Percentiles rank a stretch among this genome's conserved stretches.
phyloP scores from a whole-genome alignment of 2,888 invertebrate species.

The Rhogogaster chlorosoma region DNA sequence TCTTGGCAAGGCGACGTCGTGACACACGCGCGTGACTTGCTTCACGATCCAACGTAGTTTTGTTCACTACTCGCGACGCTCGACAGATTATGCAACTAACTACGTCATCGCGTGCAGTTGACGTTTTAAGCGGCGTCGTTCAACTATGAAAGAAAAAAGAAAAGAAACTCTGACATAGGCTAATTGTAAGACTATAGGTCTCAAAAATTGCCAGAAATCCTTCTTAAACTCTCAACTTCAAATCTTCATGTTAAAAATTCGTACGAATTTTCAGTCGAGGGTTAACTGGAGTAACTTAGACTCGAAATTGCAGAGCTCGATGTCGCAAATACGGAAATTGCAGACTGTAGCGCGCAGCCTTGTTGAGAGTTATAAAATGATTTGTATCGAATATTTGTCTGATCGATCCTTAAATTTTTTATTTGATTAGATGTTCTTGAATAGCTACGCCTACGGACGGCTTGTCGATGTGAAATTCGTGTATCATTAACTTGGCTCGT shows the following conservation, averaged over 20 bases:
- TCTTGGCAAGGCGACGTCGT: slow-evolving; percentile 1
- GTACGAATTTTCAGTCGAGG: neutral
- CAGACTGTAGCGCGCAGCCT: too few species aligned
- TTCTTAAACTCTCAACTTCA: neutral
- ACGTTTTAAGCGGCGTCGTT: neutral
- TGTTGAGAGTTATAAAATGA: neutral
- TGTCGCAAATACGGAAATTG: too few species aligned
- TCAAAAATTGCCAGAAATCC: neutral
- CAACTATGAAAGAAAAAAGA: neutral
- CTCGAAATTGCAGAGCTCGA: neutral
- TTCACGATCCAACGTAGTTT: neutral
- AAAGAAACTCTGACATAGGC: neutral
- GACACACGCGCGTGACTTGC: slow-evolving; percentile 29
- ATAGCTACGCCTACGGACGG: neutral
- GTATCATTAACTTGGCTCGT: neutral
- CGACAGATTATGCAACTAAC: slow-evolving; percentile 33
- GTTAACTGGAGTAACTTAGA: neutral
- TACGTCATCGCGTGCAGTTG: slow-evolving; percentile 2
- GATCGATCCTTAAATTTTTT: neutral
- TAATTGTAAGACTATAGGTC: neutral
- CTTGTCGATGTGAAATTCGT: neutral
- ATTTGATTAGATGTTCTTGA: neutral
- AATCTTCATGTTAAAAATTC: neutral
- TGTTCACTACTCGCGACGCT: neutral
- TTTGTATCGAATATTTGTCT: neutral